Base-by-base conservation (phyloP, 2,888 invertebrate genomes). In the Ommatoiulus sabulosus region DNA sequence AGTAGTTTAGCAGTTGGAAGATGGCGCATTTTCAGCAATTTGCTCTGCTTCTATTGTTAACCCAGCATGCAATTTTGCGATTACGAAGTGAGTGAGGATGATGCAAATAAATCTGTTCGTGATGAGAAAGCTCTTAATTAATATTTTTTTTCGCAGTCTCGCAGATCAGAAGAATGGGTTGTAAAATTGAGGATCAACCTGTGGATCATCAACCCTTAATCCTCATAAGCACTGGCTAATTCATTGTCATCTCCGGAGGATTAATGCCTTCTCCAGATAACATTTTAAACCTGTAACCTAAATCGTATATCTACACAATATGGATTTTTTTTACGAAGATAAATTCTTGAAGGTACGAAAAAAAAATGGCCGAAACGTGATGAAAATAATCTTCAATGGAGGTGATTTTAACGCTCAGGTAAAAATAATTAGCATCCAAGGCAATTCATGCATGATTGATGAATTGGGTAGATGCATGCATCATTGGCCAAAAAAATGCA, bases 251-350 rank as follows among this genome's bases (percentile, higher is more conserved):
- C 63, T 20, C n/a, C 5, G n/a, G 20, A 63, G 20, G 63, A 63
- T 63, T 63, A 20, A 63, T 63, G 63, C 20, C n/a, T 63, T 63
- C 20, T n/a, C 20, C n/a, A n/a, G 63, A 63, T 63, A 63, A 63
- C 63, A 63, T 63, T 63, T 63, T n/a, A n/a, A 63, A 63, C 63
- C 63, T 63, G 20, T 63, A 63, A 63, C 63, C 63, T 63, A 63
- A 63, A 63, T 63, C 20, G n/a, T 5, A 15, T 20, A 63, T 63
- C 63, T 63, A 20, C 63, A 63, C 63, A 63, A 63, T 63, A n/a
- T 5, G n/a, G 3, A 20, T 63, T 63, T 57, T 63, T 63, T 63
- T 57, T 6, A 6, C 20, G 8, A 7, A 63, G 20, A 20, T 20
- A 63, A n/a, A 6, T 20, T 63, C 63, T 63, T 6, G 15, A n/a